Base-by-base conservation (phyloP, 2,888 invertebrate species). In the Gymnoscelis rufifasciata region DNA sequence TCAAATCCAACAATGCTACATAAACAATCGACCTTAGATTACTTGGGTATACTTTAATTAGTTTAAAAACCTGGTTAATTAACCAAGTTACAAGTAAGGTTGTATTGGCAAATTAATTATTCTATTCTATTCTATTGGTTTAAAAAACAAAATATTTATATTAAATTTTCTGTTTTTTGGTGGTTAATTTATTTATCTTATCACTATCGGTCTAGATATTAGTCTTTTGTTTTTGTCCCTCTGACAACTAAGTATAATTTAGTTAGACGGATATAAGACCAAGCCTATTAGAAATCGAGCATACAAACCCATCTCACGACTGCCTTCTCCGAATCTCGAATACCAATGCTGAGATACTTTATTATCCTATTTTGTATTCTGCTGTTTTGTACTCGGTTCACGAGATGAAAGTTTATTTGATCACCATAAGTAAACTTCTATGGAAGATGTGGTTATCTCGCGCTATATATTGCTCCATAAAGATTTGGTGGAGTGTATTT, bases 281-380 rank as follows among this genome's bases (percentile, higher is more conserved):
- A 65, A 64, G 64, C 64, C 61, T 65, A 58, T 63, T 64, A 69
- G 66, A 68, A 61, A 62, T 60, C 57, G 57, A 62, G 51, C 54
- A 51, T 57, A 55, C 55, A 54, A 58, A 57, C 59, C 53, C 49
- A 61, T 62, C 60, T 56, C 59, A 59, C 50, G 57, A 54, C 52
- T 53, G 35, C 15, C 49, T 53, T 39, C 37, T 38, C 29, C 38
- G 43, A 36, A 43, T 40, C 38, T 28, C 12, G 42, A 45, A 55
- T 50, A 43, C 23, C 30, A 41, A 50, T 44, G 5, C 3, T 5
- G 5, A 19, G 5, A 5, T 19, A n/a, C 19, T 19, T 5, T 19
- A 19, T 19, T 19, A 41, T 41, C 39, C 46, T 49, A 13, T 23
- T 29, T 30, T 39, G 38, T 48, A 39, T 33, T 23, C 38, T 4